Percentiles rank a stretch among this genome's conserved stretches.
Evolutionary conservation across 2,888 invertebrate genomes (phyloP).

Genomic region (Galeruca laticollis): DNA sequence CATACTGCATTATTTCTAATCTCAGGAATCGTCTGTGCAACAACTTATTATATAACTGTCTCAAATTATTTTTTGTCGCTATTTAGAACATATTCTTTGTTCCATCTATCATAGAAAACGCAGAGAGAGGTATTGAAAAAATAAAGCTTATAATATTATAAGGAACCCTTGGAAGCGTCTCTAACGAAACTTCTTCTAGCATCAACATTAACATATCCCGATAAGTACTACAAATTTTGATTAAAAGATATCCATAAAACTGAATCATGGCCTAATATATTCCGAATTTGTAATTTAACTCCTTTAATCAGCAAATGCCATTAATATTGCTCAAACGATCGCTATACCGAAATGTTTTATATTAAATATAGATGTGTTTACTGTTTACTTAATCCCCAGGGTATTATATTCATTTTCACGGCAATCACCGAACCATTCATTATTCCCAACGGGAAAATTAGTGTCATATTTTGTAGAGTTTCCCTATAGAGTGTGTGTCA

Average conservation of each 20-base stretch:
- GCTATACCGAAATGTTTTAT: slow-evolving; percentile 3
- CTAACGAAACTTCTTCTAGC: too few relatives aligned
- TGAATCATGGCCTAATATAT: neutral
- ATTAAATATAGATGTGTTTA: slow-evolving; percentile 33
- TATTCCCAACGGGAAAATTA: slow-evolving; percentile 33
- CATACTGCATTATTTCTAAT: too few relatives aligned
- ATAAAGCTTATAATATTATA: too few relatives aligned
- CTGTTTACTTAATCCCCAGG: slow-evolving; percentile 23
- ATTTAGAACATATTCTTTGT: too few relatives aligned
- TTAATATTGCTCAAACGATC: slow-evolving; percentile 15
- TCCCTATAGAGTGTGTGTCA: slow-evolving; percentile 21
- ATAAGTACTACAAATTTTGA: neutral
- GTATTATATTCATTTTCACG: slow-evolving; percentile 22
- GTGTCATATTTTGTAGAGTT: slow-evolving; percentile 26
- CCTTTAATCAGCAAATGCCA: slow-evolving; percentile 19
- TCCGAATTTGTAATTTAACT: slow-evolving; percentile 13
- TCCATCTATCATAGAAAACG: too few relatives aligned
- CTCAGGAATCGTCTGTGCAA: too few relatives aligned
- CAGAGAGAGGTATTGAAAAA: too few relatives aligned
- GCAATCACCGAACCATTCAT: slow-evolving; percentile 29
- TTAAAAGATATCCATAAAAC: too few relatives aligned
- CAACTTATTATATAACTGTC: too few relatives aligned
- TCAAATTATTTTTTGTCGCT: too few relatives aligned
- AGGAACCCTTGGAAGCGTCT: too few relatives aligned
- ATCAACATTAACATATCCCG: neutral